Evolutionary conservation across 2,113 vertebrate genomes (phyloP).

Genomic region (Melanerpes aurifrons): DNA sequence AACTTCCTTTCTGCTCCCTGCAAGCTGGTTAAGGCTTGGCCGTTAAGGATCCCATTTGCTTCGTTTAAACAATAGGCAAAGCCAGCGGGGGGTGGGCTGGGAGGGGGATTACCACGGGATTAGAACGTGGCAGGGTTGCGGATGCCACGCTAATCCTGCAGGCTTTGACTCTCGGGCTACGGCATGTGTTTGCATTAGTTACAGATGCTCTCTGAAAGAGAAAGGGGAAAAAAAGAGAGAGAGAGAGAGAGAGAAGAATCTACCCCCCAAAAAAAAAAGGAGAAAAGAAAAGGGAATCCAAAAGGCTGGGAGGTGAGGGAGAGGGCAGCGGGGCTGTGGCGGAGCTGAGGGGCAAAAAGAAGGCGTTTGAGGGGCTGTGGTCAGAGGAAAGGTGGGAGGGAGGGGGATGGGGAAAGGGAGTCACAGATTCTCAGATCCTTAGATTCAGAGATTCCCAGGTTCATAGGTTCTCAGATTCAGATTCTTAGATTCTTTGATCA

Average conservation of each 20-base stretch:
- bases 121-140: conserved; percentile 27
- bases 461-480: too few species aligned
- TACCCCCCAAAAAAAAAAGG: background rate
- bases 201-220: background rate
- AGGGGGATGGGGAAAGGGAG: background rate
- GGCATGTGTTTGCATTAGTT: conserved; percentile 48
- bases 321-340: accelerated
- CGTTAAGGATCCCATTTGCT: conserved; percentile 52
- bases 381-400: background rate
- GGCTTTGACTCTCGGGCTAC: conserved; percentile 34
- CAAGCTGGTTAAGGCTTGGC: conserved; percentile 59
- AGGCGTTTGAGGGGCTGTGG: background rate
- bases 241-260: too few species aligned
- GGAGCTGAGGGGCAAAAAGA: background rate
- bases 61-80: conserved; percentile 60
- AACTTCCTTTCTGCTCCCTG: conserved; percentile 21
- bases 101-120: conserved; percentile 40
- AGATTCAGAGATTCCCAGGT: too few species aligned
- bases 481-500: too few species aligned
- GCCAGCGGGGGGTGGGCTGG: conserved; percentile 34
- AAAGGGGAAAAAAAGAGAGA: background rate
- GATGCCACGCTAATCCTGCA: conserved; percentile 44
- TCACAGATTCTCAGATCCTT: too few species aligned
- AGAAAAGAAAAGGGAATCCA: background rate
- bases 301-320: background rate